Conservation (phyloP, 2,888 invertebrate genomes). For the Proisotoma minuta region DNA sequence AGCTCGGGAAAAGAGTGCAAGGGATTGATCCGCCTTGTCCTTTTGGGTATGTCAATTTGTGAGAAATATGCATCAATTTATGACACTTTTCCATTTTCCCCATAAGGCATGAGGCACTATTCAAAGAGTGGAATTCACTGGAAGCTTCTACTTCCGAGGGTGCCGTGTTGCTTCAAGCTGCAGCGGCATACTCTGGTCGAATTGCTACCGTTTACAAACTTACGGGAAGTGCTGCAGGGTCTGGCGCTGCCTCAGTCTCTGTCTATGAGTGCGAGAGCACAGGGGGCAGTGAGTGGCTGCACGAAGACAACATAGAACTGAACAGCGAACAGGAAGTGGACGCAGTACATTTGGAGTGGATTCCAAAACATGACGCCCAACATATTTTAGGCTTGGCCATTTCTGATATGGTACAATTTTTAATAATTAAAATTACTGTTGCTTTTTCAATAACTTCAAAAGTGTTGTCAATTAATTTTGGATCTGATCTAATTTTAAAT, state of each 20-base stretch:
- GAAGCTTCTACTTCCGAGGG: slow-evolving; percentile 39
- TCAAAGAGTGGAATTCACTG: slow-evolving; percentile 44
- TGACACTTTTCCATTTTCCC: no score
- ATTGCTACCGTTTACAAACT: slow-evolving; percentile 96
- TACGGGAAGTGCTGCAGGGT: no score
- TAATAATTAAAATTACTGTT: no score
- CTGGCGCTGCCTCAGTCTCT: no score
- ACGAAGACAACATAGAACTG: slow-evolving; percentile 91
- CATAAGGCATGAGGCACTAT: no score
- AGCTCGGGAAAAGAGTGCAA: slow-evolving; percentile 35
- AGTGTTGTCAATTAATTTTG: not conserved
- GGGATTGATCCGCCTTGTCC: slow-evolving; percentile 22
- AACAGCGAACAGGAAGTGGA: slow-evolving; percentile 56
- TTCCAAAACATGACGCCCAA: slow-evolving; percentile 97
- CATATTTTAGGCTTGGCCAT: slow-evolving; percentile 96
- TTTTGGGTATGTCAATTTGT: slow-evolving; percentile 13
- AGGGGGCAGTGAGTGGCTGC: slow-evolving; percentile 79
- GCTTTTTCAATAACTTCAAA: no score
- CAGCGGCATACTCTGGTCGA: slow-evolving; percentile 95
- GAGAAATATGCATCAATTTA: no score
- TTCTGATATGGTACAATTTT: slow-evolving; percentile 66
- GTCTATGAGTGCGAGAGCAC: slow-evolving; percentile 99
- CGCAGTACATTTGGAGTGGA: slow-evolving; percentile 92
- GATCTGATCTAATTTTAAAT: not conserved
- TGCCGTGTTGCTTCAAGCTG: slow-evolving; percentile 68